Percentiles rank a stretch among this genome's conserved stretches.
These are phyloP conservation scores for Rhodinocichla rosea DNA, from an alignment of 2,113 vertebrate genomes.

Conservation along the genomic window DNA sequence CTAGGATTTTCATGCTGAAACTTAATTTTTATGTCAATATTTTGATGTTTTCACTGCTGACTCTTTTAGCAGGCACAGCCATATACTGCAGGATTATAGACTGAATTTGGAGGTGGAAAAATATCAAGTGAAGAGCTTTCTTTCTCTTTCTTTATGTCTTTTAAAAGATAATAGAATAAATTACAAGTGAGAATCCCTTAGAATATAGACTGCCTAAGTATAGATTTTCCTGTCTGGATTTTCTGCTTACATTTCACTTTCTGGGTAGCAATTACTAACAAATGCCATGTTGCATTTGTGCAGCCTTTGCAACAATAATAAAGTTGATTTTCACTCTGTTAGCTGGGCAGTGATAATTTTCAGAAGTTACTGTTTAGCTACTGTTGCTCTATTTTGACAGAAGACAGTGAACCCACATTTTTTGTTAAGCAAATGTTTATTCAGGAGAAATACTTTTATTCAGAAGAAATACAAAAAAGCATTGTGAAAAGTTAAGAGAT, in stretches of 20 bases:
- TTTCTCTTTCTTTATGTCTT: not conserved
- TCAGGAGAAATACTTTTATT: not conserved
- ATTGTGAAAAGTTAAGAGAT: not conserved
- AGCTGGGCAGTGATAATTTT: not conserved
- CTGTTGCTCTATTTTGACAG: not conserved
- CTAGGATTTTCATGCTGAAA: not conserved
- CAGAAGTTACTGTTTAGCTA: not conserved
- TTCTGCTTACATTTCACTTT: not conserved
- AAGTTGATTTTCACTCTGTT: not conserved
- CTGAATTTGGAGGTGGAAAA: not conserved
- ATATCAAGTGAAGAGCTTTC: not conserved
- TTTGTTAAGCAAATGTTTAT: not conserved
- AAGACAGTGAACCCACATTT: not conserved
- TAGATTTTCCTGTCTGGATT: not conserved
- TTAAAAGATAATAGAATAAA: not conserved
- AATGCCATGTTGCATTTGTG: not conserved
- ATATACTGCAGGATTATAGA: not conserved
- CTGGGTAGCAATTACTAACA: not conserved
- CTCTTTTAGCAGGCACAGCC: not conserved
- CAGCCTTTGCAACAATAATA: not conserved
- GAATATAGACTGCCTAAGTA: not conserved
- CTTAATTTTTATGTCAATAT: slow-evolving; percentile 22
- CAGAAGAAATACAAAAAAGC: not conserved
- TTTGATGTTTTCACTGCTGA: slow-evolving; percentile 10
- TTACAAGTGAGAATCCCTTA: not conserved